Base-by-base conservation (phyloP, 2,797 vertebrate genomes). In the Miichthys miiuy region DNA sequence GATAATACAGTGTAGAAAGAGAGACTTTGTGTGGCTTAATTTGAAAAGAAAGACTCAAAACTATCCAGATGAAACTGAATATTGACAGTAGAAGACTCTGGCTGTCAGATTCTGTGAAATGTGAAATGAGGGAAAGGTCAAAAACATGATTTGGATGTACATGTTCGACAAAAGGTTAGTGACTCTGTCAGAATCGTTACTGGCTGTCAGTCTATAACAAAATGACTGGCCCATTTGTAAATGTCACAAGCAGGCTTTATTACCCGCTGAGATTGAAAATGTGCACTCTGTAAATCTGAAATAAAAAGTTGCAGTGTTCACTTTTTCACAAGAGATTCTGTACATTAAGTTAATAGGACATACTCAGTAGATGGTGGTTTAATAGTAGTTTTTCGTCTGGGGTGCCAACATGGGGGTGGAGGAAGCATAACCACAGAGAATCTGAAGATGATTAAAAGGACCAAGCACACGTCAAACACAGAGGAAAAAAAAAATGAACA, bases 131-230 rank as follows among this genome's bases (percentile, higher is more conserved):
- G 20, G 77, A 89, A 93, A 91, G 88, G 90, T 93, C 88, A 88
- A 78, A 88, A 80, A 79, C 88, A 92, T 88, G 89, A 91, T 89
- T 87, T 89, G 81, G 82, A 77, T 89, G 77, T 85, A 75, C 81
- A 83, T 89, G 86, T 85, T 91, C 57, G 50, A 82, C 86, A 84
- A 90, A 92, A 92, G 88, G 90, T 92, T 92, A 91, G 84, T 66
- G 78, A 80, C 83, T 77, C 70, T 90, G 80, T 88, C 81, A 80
- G 83, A 85, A 79, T 63, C 70, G 84, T 83, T 81, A 82, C 81
- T 83, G 70, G 76, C 85, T 88, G 87, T 88, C 88, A 85, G 62
- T 89, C 78, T 78, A 63, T 60, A 80, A 80, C 66, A 80, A 80
- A 88, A 88, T 85, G 80, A 81, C 80, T 75, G 72, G 72, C 12